Evolutionary conservation across 2,797 vertebrate species (phyloP).

Genomic region (Erpetoichthys calabaricus): DNA sequence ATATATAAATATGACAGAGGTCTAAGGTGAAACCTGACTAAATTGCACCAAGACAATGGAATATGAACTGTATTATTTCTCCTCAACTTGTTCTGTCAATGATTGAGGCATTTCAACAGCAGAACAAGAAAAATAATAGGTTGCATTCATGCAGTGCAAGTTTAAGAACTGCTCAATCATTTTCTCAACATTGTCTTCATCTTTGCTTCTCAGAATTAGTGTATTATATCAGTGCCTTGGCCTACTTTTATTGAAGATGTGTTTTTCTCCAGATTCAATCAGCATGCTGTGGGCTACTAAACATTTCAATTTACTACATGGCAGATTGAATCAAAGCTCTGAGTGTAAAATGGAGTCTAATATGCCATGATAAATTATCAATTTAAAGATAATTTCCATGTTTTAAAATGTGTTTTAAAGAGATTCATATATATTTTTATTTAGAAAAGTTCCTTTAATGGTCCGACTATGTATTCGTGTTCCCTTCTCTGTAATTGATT

Average conservation of each 20-base stretch:
- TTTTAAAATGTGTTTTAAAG: too few relatives aligned
- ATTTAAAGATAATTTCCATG: too few relatives aligned
- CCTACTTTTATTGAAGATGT: constrained; percentile 45
- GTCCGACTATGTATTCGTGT: too few relatives aligned
- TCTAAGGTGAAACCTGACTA: constrained; percentile 6
- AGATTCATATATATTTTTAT: too few relatives aligned
- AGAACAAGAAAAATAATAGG: constrained; percentile 51
- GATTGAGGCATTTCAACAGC: constrained; percentile 59
- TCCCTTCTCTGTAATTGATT: too few relatives aligned
- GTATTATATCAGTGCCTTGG: constrained; percentile 41
- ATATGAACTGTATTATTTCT: constrained; percentile 41
- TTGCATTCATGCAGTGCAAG: constrained; percentile 45
- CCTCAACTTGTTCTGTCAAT: constrained; percentile 44
- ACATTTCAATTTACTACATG: constrained; percentile 66
- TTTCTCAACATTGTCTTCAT: constrained; percentile 35
- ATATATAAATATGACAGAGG: background rate
- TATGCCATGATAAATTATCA: constrained; percentile 17
- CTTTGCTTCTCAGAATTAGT: constrained; percentile 32
- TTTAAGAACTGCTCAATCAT: constrained; percentile 57
- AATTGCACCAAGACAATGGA: constrained; percentile 26
- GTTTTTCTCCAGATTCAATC: constrained; percentile 64
- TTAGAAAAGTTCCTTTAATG: too few relatives aligned
- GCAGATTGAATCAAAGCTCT: constrained; percentile 41
- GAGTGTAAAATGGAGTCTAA: constrained; percentile 31
- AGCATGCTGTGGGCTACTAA: constrained; percentile 47